phyloP scores from a whole-genome alignment of 2,113 vertebrate genomes.

The Enhydra lutris region DNA sequence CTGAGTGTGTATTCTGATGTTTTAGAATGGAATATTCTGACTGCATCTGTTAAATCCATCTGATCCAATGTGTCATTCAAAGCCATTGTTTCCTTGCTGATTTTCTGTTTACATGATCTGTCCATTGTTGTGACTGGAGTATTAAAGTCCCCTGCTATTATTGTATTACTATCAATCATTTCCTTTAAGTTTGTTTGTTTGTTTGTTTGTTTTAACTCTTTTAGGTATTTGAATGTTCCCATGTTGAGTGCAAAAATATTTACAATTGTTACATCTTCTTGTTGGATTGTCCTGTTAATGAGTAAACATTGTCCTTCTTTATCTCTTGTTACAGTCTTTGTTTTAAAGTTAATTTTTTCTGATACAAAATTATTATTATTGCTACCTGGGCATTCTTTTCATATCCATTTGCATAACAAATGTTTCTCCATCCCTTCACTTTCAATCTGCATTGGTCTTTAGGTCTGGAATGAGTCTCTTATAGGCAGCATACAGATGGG shows the following conservation, averaged over 20 bases:
- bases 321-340: neutral
- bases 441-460: too few species aligned
- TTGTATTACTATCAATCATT: neutral
- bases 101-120: neutral
- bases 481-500: too few species aligned
- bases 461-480: too few species aligned
- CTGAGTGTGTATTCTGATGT: neutral
- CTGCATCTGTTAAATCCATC: neutral
- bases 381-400: neutral
- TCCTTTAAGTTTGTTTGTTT: neutral
- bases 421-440: too few species aligned
- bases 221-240: neutral
- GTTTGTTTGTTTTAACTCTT: neutral
- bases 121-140: neutral
- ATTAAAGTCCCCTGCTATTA: neutral
- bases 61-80: neutral
- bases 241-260: neutral
- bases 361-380: neutral
- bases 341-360: neutral
- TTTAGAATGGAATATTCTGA: neutral
- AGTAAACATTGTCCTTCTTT: neutral
- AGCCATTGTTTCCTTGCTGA: neutral
- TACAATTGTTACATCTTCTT: neutral
- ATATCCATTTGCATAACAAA: neutral
- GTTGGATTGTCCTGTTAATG: neutral